Percentiles rank a stretch among this genome's conserved stretches.
Conservation (phyloP, 2,797 vertebrate species). For the Brotula barbata region DNA sequence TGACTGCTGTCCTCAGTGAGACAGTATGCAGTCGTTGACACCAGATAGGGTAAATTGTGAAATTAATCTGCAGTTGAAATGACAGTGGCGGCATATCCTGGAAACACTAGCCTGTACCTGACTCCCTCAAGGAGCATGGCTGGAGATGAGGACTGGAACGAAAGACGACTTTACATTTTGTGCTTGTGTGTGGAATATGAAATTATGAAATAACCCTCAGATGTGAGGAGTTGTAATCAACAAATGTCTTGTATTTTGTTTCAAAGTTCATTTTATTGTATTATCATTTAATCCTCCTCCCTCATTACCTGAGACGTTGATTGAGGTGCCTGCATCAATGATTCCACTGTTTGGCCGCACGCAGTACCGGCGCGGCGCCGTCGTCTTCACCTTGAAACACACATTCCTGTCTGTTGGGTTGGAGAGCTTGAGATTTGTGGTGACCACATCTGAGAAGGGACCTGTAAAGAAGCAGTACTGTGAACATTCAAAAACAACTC, state of each 20-base stretch:
- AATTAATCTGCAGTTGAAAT: constrained; percentile 65
- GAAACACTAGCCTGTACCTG: constrained; percentile 63
- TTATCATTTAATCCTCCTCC: too few relatives aligned
- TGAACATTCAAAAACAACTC: neutral
- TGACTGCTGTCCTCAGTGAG: constrained; percentile 46
- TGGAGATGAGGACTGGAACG: constrained; percentile 18
- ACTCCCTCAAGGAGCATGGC: constrained; percentile 29
- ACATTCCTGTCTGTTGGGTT: constrained; percentile 97
- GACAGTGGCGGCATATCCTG: constrained; percentile 50
- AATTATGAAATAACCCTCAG: too few relatives aligned
- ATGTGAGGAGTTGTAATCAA: too few relatives aligned
- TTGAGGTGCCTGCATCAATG: constrained; percentile 94
- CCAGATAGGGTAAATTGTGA: constrained; percentile 65
- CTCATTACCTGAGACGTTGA: constrained; percentile 92
- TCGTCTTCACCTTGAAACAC: constrained; percentile 99
- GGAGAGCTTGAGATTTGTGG: constrained; percentile 94
- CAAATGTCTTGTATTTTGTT: too few relatives aligned
- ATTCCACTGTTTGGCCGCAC: constrained; percentile 98
- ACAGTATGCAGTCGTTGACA: constrained; percentile 63
- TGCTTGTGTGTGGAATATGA: neutral
- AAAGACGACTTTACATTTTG: neutral
- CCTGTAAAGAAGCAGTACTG: constrained; percentile 76
- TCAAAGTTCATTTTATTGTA: too few relatives aligned
- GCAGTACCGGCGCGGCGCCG: constrained; percentile 96
- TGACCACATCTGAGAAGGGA: constrained; percentile 99